Evolutionary conservation across 2,113 vertebrate species (phyloP).

Genomic region (Cnemophilus loriae): DNA sequence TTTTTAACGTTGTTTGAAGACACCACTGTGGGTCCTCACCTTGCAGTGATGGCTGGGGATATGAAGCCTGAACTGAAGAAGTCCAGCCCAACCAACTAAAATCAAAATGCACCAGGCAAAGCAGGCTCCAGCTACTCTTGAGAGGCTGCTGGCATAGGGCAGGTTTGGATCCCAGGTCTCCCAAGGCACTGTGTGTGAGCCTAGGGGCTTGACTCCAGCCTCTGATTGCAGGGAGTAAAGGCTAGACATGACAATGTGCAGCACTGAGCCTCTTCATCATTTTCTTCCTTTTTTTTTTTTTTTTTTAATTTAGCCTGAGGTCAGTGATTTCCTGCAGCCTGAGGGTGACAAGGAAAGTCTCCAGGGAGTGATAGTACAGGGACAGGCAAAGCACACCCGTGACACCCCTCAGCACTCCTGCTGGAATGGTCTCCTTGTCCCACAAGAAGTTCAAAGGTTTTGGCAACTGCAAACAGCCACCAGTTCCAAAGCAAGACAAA

Average conservation of each 20-base stretch:
- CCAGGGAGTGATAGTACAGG: background rate
- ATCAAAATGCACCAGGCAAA: background rate
- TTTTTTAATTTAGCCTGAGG: background rate
- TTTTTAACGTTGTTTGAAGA: background rate
- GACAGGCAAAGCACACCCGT: background rate
- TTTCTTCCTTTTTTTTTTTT: background rate
- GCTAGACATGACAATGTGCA: background rate
- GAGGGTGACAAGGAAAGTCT: background rate
- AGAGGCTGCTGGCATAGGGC: fast-evolving
- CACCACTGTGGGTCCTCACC: background rate
- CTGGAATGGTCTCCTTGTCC: background rate
- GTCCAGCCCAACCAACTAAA: background rate
- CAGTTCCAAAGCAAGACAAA: background rate
- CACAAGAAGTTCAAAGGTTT: background rate
- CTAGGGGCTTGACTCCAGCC: background rate
- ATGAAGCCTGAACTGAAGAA: background rate
- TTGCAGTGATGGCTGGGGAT: background rate
- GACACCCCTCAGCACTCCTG: background rate
- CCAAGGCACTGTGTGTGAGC: background rate
- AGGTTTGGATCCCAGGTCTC: background rate
- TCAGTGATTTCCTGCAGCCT: background rate
- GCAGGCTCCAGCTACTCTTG: background rate
- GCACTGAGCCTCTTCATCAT: background rate
- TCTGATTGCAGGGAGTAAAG: background rate
- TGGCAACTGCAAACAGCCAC: background rate